A percentile compares a stretch with the other conserved stretches of the same genome.
phyloP scores from a whole-genome alignment of 2,888 invertebrate species.

The Phortica okadai region DNA sequence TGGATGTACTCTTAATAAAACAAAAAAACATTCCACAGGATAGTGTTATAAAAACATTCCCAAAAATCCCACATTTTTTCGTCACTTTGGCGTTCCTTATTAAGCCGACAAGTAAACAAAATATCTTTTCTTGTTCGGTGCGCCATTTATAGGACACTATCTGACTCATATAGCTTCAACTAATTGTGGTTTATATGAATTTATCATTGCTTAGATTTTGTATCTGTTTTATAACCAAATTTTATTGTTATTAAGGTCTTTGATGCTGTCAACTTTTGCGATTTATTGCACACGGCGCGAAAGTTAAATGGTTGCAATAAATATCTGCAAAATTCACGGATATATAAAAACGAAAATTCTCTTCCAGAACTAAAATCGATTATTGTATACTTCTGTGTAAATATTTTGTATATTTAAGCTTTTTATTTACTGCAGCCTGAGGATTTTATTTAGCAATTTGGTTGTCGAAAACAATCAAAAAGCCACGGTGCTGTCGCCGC shows the following conservation, averaged over 20 bases:
- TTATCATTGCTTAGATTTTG: too few species aligned
- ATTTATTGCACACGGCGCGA: slow-evolving; percentile 67
- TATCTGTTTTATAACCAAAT: slow-evolving; percentile 16
- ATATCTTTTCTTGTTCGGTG: too few species aligned
- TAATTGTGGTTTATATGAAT: too few species aligned
- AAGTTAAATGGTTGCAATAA: background rate
- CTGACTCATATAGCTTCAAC: too few species aligned
- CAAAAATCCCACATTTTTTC: too few species aligned
- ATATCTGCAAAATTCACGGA: background rate
- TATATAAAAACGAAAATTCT: background rate
- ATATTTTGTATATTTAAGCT: background rate
- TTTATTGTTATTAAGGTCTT: slow-evolving; percentile 44
- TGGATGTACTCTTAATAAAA: too few species aligned
- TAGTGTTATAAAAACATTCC: too few species aligned
- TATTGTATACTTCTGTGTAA: background rate
- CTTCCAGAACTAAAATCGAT: background rate
- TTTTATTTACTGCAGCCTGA: slow-evolving; percentile 1
- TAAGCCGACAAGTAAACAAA: too few species aligned
- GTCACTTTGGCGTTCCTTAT: too few species aligned
- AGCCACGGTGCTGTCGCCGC: background rate
- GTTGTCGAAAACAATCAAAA: background rate
- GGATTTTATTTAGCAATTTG: background rate
- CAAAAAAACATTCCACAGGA: too few species aligned
- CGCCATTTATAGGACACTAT: too few species aligned
- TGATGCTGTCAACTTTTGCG: slow-evolving; percentile 49